Conservation (phyloP, 2,113 vertebrate genomes). For the Symphodus melops region DNA sequence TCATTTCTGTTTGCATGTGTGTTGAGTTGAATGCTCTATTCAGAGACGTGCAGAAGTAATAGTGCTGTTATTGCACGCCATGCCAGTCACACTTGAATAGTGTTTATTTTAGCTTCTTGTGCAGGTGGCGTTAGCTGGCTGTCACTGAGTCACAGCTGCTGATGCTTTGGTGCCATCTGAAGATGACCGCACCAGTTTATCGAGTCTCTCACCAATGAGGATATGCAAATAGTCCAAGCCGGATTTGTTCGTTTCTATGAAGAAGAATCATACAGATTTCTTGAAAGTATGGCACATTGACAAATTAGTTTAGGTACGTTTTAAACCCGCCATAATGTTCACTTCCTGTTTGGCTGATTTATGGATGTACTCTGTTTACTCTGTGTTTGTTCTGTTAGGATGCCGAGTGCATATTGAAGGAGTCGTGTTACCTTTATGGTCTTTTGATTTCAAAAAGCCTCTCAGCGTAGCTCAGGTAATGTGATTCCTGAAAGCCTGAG, state of each 20-base stretch:
- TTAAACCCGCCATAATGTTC: conserved; percentile 27
- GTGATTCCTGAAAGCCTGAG: conserved; percentile 55
- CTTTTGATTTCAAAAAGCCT: conserved; percentile 62
- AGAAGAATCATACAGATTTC: conserved; percentile 3
- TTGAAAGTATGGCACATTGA: conserved; percentile 5
- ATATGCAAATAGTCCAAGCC: conserved; percentile 37
- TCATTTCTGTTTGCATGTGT: conserved; percentile 43
- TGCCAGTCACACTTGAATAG: conserved; percentile 32
- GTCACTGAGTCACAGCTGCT: conserved; percentile 64
- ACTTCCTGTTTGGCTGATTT: conserved; percentile 26
- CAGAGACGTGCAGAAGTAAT: conserved; percentile 28
- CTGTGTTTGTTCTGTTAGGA: conserved; percentile 42
- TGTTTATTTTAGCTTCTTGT: conserved; percentile 65
- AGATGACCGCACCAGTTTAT: conserved; percentile 34
- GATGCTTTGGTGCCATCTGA: conserved; percentile 27
- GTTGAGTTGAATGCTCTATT: conserved; percentile 52
- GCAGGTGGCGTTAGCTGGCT: conserved; percentile 65
- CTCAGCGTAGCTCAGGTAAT: conserved; percentile 64
- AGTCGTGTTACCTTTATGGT: conserved; percentile 75
- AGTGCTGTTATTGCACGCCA: conserved; percentile 32
- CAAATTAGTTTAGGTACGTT: not conserved
- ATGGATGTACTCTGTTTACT: conserved; percentile 42
- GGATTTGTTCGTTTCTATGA: conserved; percentile 25
- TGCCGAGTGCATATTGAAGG: conserved; percentile 57
- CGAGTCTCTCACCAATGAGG: conserved; percentile 37